Evolutionary conservation across 2,113 vertebrate genomes (phyloP), one percentile per base, ranked within the genome.

Genomic region (Leptosomus discolor): DNA sequence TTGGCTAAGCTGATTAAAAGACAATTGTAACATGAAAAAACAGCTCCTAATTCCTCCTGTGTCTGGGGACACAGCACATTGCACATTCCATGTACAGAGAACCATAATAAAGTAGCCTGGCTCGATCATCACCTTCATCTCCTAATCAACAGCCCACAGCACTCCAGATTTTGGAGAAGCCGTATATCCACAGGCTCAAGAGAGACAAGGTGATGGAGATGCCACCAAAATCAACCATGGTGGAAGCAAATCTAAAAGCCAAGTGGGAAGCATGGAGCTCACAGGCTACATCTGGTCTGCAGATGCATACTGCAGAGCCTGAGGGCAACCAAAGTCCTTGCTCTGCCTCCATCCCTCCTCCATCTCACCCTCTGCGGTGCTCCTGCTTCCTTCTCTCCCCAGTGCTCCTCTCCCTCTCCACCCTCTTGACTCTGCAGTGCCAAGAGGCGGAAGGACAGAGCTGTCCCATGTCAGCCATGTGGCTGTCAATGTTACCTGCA

Each of bases 351-450:
- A 36, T 26, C 21, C 23, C 12, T 89, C 36, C n/a, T 89, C 15
- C 27, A 29, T 67, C 45, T 81, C 39, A 51, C 9, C 16, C 14
- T 24, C 36, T 0, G 1, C 0, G 0, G 21, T 1, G 2, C 29
- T 88, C 43, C 23, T 68, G 23, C 36, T 46, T 48, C 41, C 43
- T 76, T 5, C 17, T 51, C 18, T 67, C 26, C 22, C 11, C 22
- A 15, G 26, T 45, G 19, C 12, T 68, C 48, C 34, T 73, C 26
- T 73, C 12, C 36, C 12, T 10, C 21, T 30, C 36, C 27, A 79
- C 20, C 12, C 20, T 63, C 20, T 61, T 60, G 46, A 50, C 32
- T 50, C 23, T 34, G 10, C 1, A 0, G 16, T 88, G 46, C 23
- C 17, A n/a, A 45, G 21, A 19, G 45, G 19, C 2, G 1, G 32